Evolutionary conservation across 2,888 invertebrate genomes (phyloP), one percentile per base, ranked within the genome.

Genomic region (Hirtodrosophila confusa): DNA sequence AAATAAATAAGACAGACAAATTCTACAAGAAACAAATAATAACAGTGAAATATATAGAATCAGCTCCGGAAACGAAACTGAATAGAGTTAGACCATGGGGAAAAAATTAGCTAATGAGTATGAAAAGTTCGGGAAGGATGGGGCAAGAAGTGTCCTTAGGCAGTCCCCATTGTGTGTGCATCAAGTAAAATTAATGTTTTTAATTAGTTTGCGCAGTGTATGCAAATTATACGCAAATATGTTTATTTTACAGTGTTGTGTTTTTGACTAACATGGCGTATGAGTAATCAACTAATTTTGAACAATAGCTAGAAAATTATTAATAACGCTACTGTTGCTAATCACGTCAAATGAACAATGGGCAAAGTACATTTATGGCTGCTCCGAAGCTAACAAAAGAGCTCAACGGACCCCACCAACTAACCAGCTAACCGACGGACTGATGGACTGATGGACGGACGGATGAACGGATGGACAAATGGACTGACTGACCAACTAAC

Each of bases 341-440:
- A 85, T 85, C 80, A 85, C 76, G 62, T 72, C 63, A 72, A 80
- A 55, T 51, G 67, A 62, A 85, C 82, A 79, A 80, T 76, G 39
- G 44, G 43, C 51, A 24, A 39, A 50, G 43, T 36, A 41, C 62
- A 56, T 66, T 74, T 66, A 66, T 66, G 73, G 66, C 66, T 65
- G 76, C 64, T 11, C 31, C n/a, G 51, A 67, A 68, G 62, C 67
- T 17, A 83, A 83, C 78, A 83, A 83, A 69, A 64, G 67, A 56
- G 10, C 35, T 48, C 43, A 58, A n/a, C 35, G 17, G 17, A 29
- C 33, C 49, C 17, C 49, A 44, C 23, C 53, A 37, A n/a, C 40
- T 41, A 56, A 47, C 48, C 56, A 74, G 57, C 48, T 35, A 37
- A 29, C 31, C 17, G 35, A 56, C 47, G 17, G 45, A 67, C 41